Base-by-base conservation (phyloP, 2,113 vertebrate genomes). In the Todiramphus saurophagus region DNA sequence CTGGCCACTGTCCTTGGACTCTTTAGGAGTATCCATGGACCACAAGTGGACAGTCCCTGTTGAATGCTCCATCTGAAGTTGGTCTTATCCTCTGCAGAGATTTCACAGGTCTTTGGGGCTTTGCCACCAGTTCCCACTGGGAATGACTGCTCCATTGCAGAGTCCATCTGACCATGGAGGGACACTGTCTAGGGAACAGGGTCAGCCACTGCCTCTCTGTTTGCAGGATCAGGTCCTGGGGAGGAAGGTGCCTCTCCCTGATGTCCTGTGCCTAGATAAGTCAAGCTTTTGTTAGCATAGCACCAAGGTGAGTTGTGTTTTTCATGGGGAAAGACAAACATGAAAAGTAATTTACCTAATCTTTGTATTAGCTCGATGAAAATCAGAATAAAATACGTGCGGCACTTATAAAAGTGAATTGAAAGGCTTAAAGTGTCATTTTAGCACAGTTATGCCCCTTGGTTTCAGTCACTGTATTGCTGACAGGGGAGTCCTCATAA, bases 401-500 rank as follows among this genome's bases (percentile, higher is more conserved):
- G 60, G 80, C 72, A 73, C 20, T 39, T 91, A 13, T 30, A 35
- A 19, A 63, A 83, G 33, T 25, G 41, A 76, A 37, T 19, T 59
- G 62, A 68, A 67, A 80, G 31, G 17, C 64, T 93, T n/a, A 9
- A 62, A 92, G 60, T 10, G 53, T 25, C n/a, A 56, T 77, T 94
- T 66, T 43, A 73, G 74, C 62, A 79, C 80, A 44, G 16, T 59
- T 53, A n/a, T 74, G 33, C 50, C 53, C 6, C 85, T 87, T 44
- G 83, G n/a, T 27, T 92, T 46, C 63, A 91, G 66, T 91, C 92
- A 78, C 78, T 59, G 77, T 48, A 91, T 92, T 83, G 78, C 89
- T 78, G 79, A 27, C 67, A 68, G 44, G 33, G 68, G 55, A 93
- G 58, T 64, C 83, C 59, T 87, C 39, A 30, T 39, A 89, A 72